phyloP scores from a whole-genome alignment of 2,888 invertebrate genomes.

The Parnassius glacialis region DNA sequence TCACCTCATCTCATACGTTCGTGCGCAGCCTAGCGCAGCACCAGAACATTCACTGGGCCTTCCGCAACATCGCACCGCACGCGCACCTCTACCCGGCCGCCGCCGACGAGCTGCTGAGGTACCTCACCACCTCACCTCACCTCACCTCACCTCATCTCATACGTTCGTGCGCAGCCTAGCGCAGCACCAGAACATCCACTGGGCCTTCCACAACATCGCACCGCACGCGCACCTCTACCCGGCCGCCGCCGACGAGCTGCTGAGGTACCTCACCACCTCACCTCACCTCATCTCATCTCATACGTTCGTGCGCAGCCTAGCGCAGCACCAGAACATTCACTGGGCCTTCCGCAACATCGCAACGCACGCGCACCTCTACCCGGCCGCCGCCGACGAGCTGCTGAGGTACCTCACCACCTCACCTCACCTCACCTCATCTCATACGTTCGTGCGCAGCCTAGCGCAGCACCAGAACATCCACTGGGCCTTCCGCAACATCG shows the following conservation, averaged over 20 bases:
- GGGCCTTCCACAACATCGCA: slow-evolving; percentile 98
- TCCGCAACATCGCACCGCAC: slow-evolving; percentile 97
- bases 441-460: slow-evolving; percentile 91
- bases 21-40: slow-evolving; percentile 93
- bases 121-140: background rate
- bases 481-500: slow-evolving; percentile 98
- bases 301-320: slow-evolving; percentile 92
- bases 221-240: slow-evolving; percentile 97
- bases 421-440: no score
- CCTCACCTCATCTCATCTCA: no score
- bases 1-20: no score
- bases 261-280: slow-evolving; percentile 75
- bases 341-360: slow-evolving; percentile 99
- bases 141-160: no score
- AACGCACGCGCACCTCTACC: slow-evolving; percentile 96
- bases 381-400: slow-evolving; percentile 94
- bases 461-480: slow-evolving; percentile 97
- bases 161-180: slow-evolving; percentile 93
- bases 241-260: slow-evolving; percentile 94
- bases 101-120: slow-evolving; percentile 94
- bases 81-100: slow-evolving; percentile 95
- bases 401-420: slow-evolving; percentile 79
- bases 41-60: slow-evolving; percentile 98
- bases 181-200: slow-evolving; percentile 96
- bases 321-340: slow-evolving; percentile 96